Conservation (phyloP, 2,113 vertebrate genomes). For the Hippocampus abdominalis region DNA sequence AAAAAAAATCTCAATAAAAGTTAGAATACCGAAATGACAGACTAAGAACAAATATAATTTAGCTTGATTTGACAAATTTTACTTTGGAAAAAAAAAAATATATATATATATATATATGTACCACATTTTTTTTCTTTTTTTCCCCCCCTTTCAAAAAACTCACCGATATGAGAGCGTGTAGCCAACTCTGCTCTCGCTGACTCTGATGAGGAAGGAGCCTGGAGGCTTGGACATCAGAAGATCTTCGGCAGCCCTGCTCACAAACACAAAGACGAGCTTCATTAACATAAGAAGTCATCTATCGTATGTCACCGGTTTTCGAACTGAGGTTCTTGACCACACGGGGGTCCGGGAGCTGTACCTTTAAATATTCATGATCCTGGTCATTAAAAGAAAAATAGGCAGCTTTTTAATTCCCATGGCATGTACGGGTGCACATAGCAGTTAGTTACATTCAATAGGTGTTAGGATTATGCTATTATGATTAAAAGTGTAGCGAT, state of each 20-base stretch:
- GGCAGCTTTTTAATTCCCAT: too few relatives aligned
- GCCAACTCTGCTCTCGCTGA: constrained; percentile 80
- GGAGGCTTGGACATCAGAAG: constrained; percentile 65
- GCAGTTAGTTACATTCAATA: too few relatives aligned
- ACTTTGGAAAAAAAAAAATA: too few relatives aligned
- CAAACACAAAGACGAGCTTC: not conserved
- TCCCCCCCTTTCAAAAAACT: constrained; percentile 12
- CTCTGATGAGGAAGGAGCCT: constrained; percentile 80
- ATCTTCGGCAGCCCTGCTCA: constrained; percentile 72
- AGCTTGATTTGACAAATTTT: not conserved
- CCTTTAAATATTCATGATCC: not conserved
- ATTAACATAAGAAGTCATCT: not conserved
- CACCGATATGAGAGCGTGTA: constrained; percentile 82
- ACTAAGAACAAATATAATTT: too few relatives aligned
- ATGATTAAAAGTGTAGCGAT: too few relatives aligned
- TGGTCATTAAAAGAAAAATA: too few relatives aligned
- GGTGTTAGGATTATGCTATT: too few relatives aligned
- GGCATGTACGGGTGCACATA: too few relatives aligned
- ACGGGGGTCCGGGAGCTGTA: not conserved
- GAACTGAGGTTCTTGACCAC: not conserved
- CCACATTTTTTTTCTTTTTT: too few relatives aligned
- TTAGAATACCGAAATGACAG: too few relatives aligned
- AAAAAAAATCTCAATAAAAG: too few relatives aligned
- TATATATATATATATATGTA: too few relatives aligned
- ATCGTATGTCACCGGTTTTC: not conserved